These are phyloP conservation scores for Cacatua alba DNA, from an alignment of 2,113 vertebrate genomes.

Conservation along the genomic window DNA sequence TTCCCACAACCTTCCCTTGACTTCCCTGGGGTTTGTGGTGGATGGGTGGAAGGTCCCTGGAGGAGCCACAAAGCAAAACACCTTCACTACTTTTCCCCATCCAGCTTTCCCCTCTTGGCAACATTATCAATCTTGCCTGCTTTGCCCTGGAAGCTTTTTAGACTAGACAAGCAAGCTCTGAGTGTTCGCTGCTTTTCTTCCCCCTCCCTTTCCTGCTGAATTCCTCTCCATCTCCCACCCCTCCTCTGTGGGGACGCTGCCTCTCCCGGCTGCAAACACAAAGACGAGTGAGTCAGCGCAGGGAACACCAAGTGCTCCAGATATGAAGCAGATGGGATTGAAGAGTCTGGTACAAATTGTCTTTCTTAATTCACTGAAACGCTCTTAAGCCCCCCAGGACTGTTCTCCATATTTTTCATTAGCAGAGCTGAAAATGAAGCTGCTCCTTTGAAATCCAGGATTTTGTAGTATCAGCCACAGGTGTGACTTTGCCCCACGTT, in stretches of 20 bases:
- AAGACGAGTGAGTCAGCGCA: conserved; percentile 57
- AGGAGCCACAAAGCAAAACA: neutral
- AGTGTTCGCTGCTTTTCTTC: neutral
- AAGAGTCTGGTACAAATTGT: conserved; percentile 34
- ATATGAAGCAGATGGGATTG: conserved; percentile 65
- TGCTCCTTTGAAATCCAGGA: neutral
- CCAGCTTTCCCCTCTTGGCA: neutral
- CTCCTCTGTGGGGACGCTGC: neutral
- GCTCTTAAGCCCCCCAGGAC: neutral
- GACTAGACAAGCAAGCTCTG: neutral
- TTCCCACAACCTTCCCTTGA: neutral
- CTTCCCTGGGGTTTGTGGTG: neutral
- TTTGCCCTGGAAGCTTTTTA: neutral
- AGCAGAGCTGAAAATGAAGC: conserved; percentile 26
- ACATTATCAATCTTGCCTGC: neutral
- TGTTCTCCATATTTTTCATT: neutral
- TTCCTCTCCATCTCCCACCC: neutral
- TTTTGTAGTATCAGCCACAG: neutral
- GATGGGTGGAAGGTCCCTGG: neutral
- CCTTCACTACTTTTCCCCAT: rapidly evolving
- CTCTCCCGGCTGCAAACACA: conserved; percentile 42
- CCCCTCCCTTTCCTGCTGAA: neutral
- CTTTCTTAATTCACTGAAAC: conserved; percentile 16
- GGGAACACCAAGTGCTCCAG: conserved; percentile 52
- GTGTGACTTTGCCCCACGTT: neutral